Evolutionary conservation across 2,113 vertebrate genomes (phyloP).

Genomic region (Agapornis roseicollis): DNA sequence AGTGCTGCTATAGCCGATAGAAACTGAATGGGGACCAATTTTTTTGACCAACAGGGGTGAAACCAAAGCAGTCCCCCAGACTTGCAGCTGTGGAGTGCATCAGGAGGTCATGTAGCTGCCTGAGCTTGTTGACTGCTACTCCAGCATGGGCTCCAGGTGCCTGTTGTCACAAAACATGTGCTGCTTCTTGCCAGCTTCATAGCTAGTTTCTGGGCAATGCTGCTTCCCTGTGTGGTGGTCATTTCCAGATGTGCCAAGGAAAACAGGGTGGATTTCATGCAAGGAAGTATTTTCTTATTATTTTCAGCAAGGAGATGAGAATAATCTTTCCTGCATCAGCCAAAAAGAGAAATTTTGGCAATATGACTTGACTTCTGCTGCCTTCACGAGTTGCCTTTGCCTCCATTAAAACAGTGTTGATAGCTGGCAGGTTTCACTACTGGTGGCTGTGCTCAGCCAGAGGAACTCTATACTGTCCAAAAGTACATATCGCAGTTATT

Average conservation of each 20-base stretch:
- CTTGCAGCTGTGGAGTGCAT: background rate
- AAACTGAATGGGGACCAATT: background rate
- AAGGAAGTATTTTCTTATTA: background rate
- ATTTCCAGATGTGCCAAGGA: background rate
- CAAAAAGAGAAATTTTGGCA: background rate
- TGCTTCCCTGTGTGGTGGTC: background rate
- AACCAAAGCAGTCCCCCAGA: background rate
- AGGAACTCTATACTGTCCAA: background rate
- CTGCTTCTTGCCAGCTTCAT: background rate
- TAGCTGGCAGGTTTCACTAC: background rate
- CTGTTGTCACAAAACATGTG: background rate
- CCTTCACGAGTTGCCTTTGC: background rate
- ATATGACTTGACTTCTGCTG: background rate
- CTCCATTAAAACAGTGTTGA: background rate
- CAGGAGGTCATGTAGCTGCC: background rate
- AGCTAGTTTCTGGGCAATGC: background rate
- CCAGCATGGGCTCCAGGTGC: background rate
- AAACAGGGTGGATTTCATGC: background rate
- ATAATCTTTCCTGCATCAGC: background rate
- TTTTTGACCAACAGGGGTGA: background rate
- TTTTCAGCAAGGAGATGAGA: background rate
- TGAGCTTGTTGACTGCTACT: background rate
- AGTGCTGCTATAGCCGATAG: background rate
- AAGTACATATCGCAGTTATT: background rate
- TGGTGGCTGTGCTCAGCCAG: background rate